Evolutionary conservation across 2,888 invertebrate species (phyloP), one percentile per base, ranked within the genome.

Genomic region (Meandrusa payeni): DNA sequence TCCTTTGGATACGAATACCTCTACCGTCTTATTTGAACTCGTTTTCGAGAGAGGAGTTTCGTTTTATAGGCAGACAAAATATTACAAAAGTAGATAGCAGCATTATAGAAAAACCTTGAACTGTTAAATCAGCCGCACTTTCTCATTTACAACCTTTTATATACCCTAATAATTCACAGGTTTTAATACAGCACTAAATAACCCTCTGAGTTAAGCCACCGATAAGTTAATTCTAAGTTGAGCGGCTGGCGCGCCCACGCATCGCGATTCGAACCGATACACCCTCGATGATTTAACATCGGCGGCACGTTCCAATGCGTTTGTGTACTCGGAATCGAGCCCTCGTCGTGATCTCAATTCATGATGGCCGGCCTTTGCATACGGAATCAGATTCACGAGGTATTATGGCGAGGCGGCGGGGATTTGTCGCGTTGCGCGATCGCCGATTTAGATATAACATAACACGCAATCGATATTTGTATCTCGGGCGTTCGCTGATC

Each of bases 211-310:
- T 31, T 38, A 37, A 43, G 23, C 43, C 24, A 15, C 12, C 36
- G 12, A 37, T 43, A 26, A 31, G 31, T 37, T 43, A 24, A 37
- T 38, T 71, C 73, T 71, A 70, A 71, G 57, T 61, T 56, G 50
- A n/a, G 52, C 54, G 57, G 72, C 65, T 59, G 65, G 64, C 54
- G 59, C 62, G 57, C 64, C 59, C 52, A 62, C 59, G 54, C 54
- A 48, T 29, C 22, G 37, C 37, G 33, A 23, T 23, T 24, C 20
- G 26, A 28, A 37, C 17, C 36, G 43, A 46, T 40, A 50, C 55
- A 57, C 54, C 58, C 54, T 52, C 52, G 47, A 54, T 59, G 57
- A 63, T 63, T 51, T 59, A 57, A 63, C 58, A 50, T 37, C 31
- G 34, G 39, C 28, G 55, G 55, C 49, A 55, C 56, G 61, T 54